phyloP scores from a whole-genome alignment of 2,113 vertebrate species.

The Atherinomorus stipes region DNA sequence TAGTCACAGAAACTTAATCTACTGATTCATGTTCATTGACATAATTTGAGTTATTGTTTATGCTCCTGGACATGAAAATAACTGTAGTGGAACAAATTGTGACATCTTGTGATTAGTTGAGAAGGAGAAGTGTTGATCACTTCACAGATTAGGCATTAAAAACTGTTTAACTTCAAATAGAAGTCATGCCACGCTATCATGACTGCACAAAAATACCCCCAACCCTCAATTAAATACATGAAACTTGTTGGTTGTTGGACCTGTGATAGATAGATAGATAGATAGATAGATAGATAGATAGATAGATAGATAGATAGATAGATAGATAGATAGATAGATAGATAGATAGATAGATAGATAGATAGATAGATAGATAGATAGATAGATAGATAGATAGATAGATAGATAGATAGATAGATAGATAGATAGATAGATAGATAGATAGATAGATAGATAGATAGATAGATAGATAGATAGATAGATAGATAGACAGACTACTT shows the following conservation, averaged over 20 bases:
- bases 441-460: not conserved
- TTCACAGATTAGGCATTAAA: not conserved
- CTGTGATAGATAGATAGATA: too few relatives aligned
- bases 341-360: not conserved
- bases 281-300: too few relatives aligned
- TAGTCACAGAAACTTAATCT: too few relatives aligned
- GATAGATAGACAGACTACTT: not conserved
- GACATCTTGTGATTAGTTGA: not conserved
- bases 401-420: slow-evolving; percentile 3
- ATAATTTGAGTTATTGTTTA: not conserved
- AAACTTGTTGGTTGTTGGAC: not conserved
- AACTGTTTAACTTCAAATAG: not conserved
- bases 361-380: slow-evolving; percentile 2
- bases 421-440: slow-evolving; percentile 6
- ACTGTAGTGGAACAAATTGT: not conserved
- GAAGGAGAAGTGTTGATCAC: not conserved
- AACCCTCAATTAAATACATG: not conserved
- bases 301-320: too few relatives aligned
- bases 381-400: slow-evolving; percentile 1
- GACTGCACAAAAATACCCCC: not conserved
- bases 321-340: not conserved
- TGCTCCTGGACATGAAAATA: not conserved
- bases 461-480: too few relatives aligned
- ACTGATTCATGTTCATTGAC: not conserved
- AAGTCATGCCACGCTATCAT: not conserved